A percentile compares a stretch with the other conserved stretches of the same genome.
These are phyloP conservation scores for Malthinus seriepunctatus DNA, from an alignment of 2,888 invertebrate species.

Conservation along the genomic window DNA sequence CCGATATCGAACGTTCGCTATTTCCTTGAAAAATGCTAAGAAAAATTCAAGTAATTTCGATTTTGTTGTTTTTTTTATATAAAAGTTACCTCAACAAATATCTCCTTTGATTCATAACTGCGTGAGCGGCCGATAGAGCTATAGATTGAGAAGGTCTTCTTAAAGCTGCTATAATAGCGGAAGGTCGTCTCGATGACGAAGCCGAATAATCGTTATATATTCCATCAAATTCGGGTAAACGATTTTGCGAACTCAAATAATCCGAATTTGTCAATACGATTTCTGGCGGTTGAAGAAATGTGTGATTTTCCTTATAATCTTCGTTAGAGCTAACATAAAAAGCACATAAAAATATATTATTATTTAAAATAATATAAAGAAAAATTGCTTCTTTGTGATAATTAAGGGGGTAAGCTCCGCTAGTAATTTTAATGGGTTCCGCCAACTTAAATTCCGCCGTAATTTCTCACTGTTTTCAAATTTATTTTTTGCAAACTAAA, in stretches of 20 bases:
- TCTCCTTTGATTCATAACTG: conserved; percentile 48
- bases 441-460: too few relatives aligned
- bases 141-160: conserved; percentile 65
- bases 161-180: conserved; percentile 66
- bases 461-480: too few relatives aligned
- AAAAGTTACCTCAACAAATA: conserved; percentile 43
- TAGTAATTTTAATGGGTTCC: too few relatives aligned
- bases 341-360: background rate
- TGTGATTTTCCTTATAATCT: conserved; percentile 4
- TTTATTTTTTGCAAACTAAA: too few relatives aligned
- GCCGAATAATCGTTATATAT: conserved; percentile 26
- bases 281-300: conserved; percentile 16
- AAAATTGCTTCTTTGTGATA: too few relatives aligned
- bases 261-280: conserved; percentile 9
- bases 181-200: conserved; percentile 59
- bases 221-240: conserved; percentile 12
- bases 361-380: background rate
- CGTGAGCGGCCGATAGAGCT: conserved; percentile 60
- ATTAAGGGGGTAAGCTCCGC: too few relatives aligned
- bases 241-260: conserved; percentile 11
- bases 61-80: background rate
- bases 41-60: background rate
- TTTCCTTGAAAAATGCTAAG: conserved; percentile 39
- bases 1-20: conserved; percentile 38
- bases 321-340: conserved; percentile 3